Percentiles rank a stretch among this genome's conserved stretches.
phyloP scores from a whole-genome alignment of 2,797 vertebrate species.

The Poeciliopsis infans region DNA sequence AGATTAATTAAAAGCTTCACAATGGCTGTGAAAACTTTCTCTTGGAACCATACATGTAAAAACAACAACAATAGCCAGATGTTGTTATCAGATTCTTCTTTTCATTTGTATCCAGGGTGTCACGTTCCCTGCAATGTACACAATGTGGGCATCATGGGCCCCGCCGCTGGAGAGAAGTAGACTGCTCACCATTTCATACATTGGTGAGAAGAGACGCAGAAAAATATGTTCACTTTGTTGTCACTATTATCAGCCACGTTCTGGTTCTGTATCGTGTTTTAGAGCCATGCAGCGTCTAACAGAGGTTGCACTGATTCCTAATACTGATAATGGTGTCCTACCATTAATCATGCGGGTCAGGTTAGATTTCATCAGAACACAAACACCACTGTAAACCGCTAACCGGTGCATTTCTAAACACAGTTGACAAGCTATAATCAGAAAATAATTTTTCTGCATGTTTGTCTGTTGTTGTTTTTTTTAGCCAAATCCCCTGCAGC shows the following conservation, averaged over 20 bases:
- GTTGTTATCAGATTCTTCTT: not conserved
- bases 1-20: not conserved
- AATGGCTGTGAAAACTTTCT: not conserved
- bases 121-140: constrained; percentile 96
- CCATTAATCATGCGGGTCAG: not conserved
- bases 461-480: too few species aligned
- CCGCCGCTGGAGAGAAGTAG: constrained; percentile 96
- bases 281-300: too few species aligned
- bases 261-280: not conserved
- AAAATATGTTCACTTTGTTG: not conserved
- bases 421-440: not conserved
- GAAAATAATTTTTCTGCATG: not conserved
- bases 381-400: not conserved
- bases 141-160: constrained; percentile 97
- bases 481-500: not conserved
- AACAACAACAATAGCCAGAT: not conserved
- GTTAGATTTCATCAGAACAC: not conserved
- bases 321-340: not conserved
- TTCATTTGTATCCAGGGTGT: constrained; percentile 85
- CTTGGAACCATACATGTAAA: not conserved
- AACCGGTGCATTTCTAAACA: not conserved
- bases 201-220: constrained; percentile 78
- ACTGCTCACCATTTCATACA: constrained; percentile 93
- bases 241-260: not conserved
- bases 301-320: not conserved